Percentiles rank a stretch among this genome's conserved stretches.
phyloP scores from a whole-genome alignment of 2,797 vertebrate species.

The Anisognathus igniventris region DNA sequence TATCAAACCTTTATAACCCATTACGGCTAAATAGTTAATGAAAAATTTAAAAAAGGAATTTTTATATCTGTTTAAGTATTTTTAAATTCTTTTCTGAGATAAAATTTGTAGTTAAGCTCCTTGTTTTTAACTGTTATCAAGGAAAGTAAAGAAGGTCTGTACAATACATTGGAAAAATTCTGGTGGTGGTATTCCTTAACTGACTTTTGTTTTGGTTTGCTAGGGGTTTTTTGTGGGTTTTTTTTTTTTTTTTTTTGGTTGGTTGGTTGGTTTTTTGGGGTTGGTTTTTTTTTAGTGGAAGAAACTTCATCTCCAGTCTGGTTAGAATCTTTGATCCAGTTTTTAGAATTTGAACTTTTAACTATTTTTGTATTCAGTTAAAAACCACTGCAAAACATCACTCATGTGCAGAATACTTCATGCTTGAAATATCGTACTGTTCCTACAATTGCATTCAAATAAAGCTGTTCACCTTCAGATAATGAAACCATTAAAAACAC shows the following conservation, averaged over 20 bases:
- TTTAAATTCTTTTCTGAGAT: not conserved
- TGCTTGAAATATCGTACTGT: not conserved
- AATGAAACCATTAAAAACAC: not conserved
- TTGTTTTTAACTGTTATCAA: not conserved
- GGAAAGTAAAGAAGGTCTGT: not conserved
- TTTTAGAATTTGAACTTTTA: not conserved
- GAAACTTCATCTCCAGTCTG: not conserved
- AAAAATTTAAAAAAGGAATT: not conserved
- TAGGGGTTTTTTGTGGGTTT: too few species aligned
- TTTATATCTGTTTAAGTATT: not conserved
- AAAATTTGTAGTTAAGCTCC: not conserved
- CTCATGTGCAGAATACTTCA: not conserved
- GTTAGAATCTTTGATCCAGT: not conserved
- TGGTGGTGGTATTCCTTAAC: not conserved
- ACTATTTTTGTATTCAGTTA: not conserved
- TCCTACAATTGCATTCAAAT: not conserved
- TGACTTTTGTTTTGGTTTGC: not conserved
- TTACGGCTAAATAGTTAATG: not conserved
- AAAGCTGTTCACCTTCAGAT: not conserved
- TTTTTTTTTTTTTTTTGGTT: rapidly evolving
- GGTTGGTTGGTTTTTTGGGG: too few species aligned
- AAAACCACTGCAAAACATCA: not conserved
- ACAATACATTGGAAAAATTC: not conserved
- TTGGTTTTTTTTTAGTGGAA: not conserved
- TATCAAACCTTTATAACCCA: not conserved